Conservation (phyloP, 2,113 vertebrate genomes). For the Columbina picui region DNA sequence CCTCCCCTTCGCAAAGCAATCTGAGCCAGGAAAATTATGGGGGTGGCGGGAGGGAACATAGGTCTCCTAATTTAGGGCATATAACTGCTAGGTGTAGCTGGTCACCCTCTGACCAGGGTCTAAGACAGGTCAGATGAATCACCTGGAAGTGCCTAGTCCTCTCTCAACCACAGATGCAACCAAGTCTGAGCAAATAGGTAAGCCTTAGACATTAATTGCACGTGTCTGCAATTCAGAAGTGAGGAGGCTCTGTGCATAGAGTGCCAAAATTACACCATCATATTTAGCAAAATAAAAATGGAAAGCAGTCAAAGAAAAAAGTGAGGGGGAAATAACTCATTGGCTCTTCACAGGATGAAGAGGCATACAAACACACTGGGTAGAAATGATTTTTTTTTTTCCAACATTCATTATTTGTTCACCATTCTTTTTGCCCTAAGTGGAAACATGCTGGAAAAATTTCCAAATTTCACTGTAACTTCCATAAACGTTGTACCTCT, state of each 20-base stretch:
- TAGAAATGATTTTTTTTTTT: neutral
- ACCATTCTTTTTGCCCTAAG: neutral
- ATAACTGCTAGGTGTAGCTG: neutral
- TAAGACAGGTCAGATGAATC: conserved; percentile 20
- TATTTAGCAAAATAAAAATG: neutral
- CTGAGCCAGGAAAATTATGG: neutral
- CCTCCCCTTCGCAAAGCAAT: neutral
- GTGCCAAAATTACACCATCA: neutral
- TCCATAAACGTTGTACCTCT: neutral
- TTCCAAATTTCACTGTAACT: neutral
- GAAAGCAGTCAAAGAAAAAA: neutral
- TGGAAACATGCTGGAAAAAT: neutral
- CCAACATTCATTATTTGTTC: neutral
- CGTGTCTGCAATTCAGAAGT: neutral
- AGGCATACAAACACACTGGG: neutral
- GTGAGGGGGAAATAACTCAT: neutral
- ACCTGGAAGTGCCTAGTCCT: neutral
- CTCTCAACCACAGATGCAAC: neutral
- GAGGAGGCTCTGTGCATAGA: neutral
- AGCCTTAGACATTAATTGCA: neutral
- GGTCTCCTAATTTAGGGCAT: neutral
- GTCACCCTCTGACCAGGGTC: neutral
- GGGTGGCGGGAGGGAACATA: neutral
- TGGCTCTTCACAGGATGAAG: neutral
- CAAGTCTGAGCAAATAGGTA: neutral